Conservation (phyloP, 2,888 invertebrate species). For the Conus canariensis region DNA sequence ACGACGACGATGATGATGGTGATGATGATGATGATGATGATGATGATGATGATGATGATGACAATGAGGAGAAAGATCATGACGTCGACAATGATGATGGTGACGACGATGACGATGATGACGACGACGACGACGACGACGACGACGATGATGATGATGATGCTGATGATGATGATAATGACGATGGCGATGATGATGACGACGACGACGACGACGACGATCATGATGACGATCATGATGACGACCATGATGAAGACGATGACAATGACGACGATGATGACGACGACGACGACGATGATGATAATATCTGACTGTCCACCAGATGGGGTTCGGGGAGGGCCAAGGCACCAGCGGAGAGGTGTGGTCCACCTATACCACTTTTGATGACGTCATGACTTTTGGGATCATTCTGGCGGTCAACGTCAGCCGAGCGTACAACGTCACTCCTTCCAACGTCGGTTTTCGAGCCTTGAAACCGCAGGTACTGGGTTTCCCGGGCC, state of each 20-base stretch:
- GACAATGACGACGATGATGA: constrained; percentile 31
- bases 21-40: constrained; percentile 25
- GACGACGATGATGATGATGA: constrained; percentile 42
- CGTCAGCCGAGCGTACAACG: constrained; percentile 55
- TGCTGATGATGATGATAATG: constrained; percentile 47
- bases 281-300: background rate
- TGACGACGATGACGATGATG: constrained; percentile 44
- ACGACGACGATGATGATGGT: constrained; percentile 12
- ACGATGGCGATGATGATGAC: constrained; percentile 26
- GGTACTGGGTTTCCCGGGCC: background rate
- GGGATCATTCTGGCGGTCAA: constrained; percentile 70
- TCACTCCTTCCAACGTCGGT: constrained; percentile 62
- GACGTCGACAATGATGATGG: constrained; percentile 37
- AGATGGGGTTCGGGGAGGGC: constrained; percentile 63
- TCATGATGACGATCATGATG: constrained; percentile 5
- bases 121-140: constrained; percentile 32
- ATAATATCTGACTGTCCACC: background rate
- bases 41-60: background rate
- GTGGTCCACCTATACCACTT: constrained; percentile 68
- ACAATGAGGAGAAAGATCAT: constrained; percentile 16
- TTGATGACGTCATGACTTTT: constrained; percentile 57
- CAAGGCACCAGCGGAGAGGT: constrained; percentile 69
- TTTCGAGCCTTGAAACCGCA: constrained; percentile 48
- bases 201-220: background rate
- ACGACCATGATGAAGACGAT: constrained; percentile 33